Evolutionary conservation across 1,140 invertebrate species (phyloP), one percentile per base, ranked within the genome.

Genomic region (Nautilus pompilius): DNA sequence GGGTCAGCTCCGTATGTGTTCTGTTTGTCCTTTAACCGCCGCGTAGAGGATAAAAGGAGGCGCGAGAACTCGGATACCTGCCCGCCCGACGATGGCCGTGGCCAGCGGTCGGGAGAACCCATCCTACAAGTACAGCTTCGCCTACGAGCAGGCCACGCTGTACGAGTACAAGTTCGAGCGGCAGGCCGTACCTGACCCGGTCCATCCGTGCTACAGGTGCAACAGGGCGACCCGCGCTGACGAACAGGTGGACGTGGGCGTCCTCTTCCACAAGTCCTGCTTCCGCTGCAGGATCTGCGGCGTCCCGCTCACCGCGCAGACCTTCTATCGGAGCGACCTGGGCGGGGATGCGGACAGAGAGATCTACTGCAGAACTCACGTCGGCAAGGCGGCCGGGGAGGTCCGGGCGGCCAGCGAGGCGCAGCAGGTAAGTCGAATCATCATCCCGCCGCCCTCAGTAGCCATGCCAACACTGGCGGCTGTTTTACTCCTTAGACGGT

Each of bases 81-180:
- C n/a, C n/a, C 20, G n/a, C 29, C 22, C 4, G 20, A 20, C 5
- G 2, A 28, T 15, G 49, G 29, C n/a, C 49, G 49, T 45, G 61
- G 69, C n/a, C 73, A 77, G 53, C 51, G 56, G 28, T 61, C 66
- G 66, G 22, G 68, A 75, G 28, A 70, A 77, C 26, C 72, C 72
- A 45, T 64, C 73, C 2, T 77, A 75, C 54, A 73, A 74, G 59
- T 79, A 79, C 54, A 68, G 74, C 0, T 79, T 79, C 57, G 73
- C 70, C 5, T 79, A 79, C 60, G 77, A 79, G 41, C 65, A 75
- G 34, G 77, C 77, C 0, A 77, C 77, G 1, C 45, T 79, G 32
- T 79, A 79, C 54, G 77, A 79, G 57, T 79, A 75, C 59, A 77
- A 77, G 64, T 79, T 72, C 62, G 74, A 76, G 30, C 70, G 75